Evolutionary conservation across 2,797 vertebrate species (phyloP).

Genomic region (Enteromius treurensis): DNA sequence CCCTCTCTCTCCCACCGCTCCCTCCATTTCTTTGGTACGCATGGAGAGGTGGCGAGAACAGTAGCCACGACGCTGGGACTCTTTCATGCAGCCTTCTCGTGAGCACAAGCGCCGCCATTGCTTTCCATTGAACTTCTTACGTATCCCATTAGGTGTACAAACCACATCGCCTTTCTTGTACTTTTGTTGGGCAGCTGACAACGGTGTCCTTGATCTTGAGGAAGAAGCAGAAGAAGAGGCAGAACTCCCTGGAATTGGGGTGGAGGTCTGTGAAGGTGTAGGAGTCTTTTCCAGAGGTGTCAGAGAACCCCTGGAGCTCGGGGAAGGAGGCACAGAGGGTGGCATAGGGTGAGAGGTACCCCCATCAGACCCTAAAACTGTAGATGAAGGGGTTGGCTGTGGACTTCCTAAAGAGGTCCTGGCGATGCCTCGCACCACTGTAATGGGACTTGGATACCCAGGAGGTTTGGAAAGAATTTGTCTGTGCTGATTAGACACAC

Average conservation of each 20-base stretch:
- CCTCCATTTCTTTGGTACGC: slow-evolving; percentile 92
- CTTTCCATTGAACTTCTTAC: slow-evolving; percentile 95
- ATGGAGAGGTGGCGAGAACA: slow-evolving; percentile 92
- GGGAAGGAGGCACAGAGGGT: slow-evolving; percentile 68
- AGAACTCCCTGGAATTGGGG: slow-evolving; percentile 68
- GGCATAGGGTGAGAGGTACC: slow-evolving; percentile 62
- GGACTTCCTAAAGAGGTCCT: slow-evolving; percentile 65
- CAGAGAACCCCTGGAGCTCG: slow-evolving; percentile 64
- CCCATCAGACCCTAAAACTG: slow-evolving; percentile 70
- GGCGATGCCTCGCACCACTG: slow-evolving; percentile 65
- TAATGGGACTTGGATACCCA: slow-evolving; percentile 70
- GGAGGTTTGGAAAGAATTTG: slow-evolving; percentile 79
- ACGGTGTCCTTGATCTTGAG: slow-evolving; percentile 84
- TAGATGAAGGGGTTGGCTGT: slow-evolving; percentile 78
- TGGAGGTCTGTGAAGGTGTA: slow-evolving; percentile 73
- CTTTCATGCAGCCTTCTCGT: slow-evolving; percentile 91
- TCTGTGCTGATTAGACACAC: slow-evolving; percentile 71
- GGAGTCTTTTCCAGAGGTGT: slow-evolving; percentile 77
- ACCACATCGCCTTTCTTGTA: slow-evolving; percentile 95
- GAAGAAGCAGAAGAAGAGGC: slow-evolving; percentile 72
- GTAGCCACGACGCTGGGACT: slow-evolving; percentile 90
- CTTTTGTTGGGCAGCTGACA: slow-evolving; percentile 88
- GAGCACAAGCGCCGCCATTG: slow-evolving; percentile 94
- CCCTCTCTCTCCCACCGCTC: slow-evolving; percentile 75
- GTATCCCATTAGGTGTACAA: slow-evolving; percentile 90